Base-by-base conservation (phyloP, 2,888 invertebrate species). In the Rotaria socialis region DNA sequence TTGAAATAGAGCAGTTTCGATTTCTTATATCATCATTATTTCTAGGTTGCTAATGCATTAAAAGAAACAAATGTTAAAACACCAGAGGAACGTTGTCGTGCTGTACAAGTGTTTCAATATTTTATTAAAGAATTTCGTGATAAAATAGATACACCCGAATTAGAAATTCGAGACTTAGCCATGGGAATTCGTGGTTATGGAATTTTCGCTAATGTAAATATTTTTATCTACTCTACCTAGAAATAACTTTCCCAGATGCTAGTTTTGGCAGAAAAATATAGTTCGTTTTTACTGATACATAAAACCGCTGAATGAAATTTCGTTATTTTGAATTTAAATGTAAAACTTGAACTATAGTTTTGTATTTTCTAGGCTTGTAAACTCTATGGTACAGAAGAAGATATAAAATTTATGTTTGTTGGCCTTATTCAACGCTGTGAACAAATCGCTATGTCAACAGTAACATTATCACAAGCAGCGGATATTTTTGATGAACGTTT, bases 131-230 rank as follows among this genome's bases (percentile, higher is more conserved):
- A 90, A 86, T 91, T 91, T 87, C 88, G 89, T 85, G 88, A 88
- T 24, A 89, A 90, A 2, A 90, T 91, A 90, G 89, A 90, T n/a
- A 47, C 80, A 47, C 80, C 55, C 22, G 35, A 27, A 75, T n/a
- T 43, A 19, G 52, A 52, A 58, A 50, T 84, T 85, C 88, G 43
- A 88, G 92, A 93, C 88, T 90, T 93, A 84, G 91, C 92, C n/a
- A 90, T 93, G 85, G 92, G 93, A 16, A 92, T 94, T 84, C 92
- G 92, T 88, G 94, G 94, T 56, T 93, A 93, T 89, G 93, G 93
- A 74, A 91, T 92, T 86, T 92, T 94, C 89, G 92, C 93, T 52
- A 91, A 90, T n/a, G 93, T 90, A 90, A 92, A 88, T 2, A 24
- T 50, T 35, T 35, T 75, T 35, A 6, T 2, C 14, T 14, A 14